Base-by-base conservation (phyloP, 2,888 invertebrate species). In the Argynnis bischoffii region DNA sequence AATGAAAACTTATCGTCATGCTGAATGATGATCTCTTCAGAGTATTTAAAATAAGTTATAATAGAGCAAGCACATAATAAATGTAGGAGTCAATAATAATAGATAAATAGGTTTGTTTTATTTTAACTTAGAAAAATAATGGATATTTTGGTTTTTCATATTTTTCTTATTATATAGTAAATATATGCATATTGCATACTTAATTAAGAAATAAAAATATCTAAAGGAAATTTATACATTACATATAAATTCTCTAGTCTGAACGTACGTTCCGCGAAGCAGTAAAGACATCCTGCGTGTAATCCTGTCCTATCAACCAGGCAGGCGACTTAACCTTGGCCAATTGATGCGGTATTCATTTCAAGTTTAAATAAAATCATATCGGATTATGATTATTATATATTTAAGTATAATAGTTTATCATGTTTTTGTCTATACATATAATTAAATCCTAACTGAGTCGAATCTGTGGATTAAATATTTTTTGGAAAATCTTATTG, bases 231-330 rank as follows among this genome's bases (percentile, higher is more conserved):
- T 66, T 48, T 54, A 60, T 66, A 54, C 66, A 16, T 35, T 14
- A 47, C 60, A 35, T 54, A 66, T 66, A 66, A 66, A 63, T 69
- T 63, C 59, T 35, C 55, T 69, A 53, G 50, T 61, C 48, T 54
- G 61, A 55, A 55, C n/a, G 65, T 63, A 54, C 57, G 50, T 72
- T 70, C 72, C 41, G 48, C 61, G 75, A 74, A 75, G 69, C 64
- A 51, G 64, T 74, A 67, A 81, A 82, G 76, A 77, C 81, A 82
- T 84, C 82, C 82, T 84, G 83, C 76, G 76, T 79, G 77, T 78
- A 78, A 79, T 64, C 64, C 70, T 50, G 64, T 72, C 67, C 66
- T 72, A 70, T 72, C 70, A 69, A 63, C 64, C 59, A 55, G 66
- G 66, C 54, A 47, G 11, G 59, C 35, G 35, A 51, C 65, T 64